A percentile compares a stretch with the other conserved stretches of the same genome.
phyloP scores from a whole-genome alignment of 2,797 vertebrate genomes.

The Momotus momota region DNA sequence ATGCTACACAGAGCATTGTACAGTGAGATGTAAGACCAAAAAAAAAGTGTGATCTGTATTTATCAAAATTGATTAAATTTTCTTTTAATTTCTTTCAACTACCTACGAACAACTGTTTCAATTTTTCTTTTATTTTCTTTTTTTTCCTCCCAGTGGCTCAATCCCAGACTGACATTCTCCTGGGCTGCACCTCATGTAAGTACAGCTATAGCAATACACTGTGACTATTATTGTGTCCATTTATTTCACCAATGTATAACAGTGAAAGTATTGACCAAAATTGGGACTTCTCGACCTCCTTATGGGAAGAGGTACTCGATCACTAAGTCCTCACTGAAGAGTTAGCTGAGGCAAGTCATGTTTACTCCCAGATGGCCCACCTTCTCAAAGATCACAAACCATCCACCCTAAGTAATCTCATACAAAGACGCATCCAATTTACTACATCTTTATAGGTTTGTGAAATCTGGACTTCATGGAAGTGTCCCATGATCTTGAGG shows the following conservation, averaged over 20 bases:
- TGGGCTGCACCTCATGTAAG: slow-evolving; percentile 32
- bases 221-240: not conserved
- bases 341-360: not conserved
- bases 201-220: not conserved
- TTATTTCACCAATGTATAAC: not conserved
- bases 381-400: not conserved
- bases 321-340: not conserved
- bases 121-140: not conserved
- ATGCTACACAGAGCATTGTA: not conserved
- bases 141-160: slow-evolving; percentile 3
- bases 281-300: not conserved
- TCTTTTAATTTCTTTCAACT: not conserved
- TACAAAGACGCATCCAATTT: not conserved
- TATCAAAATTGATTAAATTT: not conserved
- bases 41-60: not conserved
- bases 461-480: not conserved
- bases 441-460: not conserved
- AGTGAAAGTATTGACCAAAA: not conserved
- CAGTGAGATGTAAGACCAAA: not conserved
- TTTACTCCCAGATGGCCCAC: not conserved
- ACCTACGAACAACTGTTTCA: not conserved
- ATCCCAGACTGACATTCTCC: not conserved
- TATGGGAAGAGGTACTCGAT: not conserved
- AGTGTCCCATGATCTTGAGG: not conserved
- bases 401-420: not conserved